Base-by-base conservation (phyloP, 1,140 invertebrate species). In the Atta colombica region DNA sequence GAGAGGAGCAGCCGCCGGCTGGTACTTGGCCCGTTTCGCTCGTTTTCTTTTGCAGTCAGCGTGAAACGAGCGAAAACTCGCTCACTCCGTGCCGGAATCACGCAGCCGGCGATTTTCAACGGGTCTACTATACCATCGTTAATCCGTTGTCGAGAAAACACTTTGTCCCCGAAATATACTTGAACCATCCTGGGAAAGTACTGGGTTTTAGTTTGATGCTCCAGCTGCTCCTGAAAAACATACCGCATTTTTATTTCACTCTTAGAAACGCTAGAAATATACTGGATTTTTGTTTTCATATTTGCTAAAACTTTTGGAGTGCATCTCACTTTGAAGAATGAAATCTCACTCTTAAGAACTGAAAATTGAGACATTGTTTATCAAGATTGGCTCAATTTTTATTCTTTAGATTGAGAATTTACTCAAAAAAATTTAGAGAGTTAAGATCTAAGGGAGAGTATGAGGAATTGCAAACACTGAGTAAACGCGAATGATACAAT, bases 21-120 rank as follows among this genome's bases (percentile, higher is more conserved):
- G 63, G 28, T 74, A 71, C 61, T 45, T 61, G 63, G 77, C 49
- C 66, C 88, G 61, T 65, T 80, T 77, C 80, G 80, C 80, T 84
- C 80, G 69, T 84, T 84, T 84, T 84, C 80, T 84, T 84, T 84
- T 51, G 55, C 80, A 84, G 55, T 25, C 80, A 75, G 55, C 69
- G 80, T 84, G 80, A 84, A 84, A 84, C 80, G 80, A 84, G 80
- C 80, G 80, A 84, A 84, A 84, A 84, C 80, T 84, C 55, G 51
- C 39, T 45, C 39, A 10, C 39, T 2, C 53, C 53, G 53, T 35
- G 75, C 58, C 49, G 21, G 77, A 85, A 63, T 77, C 80, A 87
- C 86, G 55, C 66, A 66, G 53, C 21, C 51, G 39, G 63, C 21
- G 49, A 55, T 60, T 87, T 68, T 49, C 78, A 60, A 60, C 88